Evolutionary conservation across 2,797 vertebrate genomes (phyloP), one percentile per base, ranked within the genome.

Genomic region (Centroberyx gerrardi): DNA sequence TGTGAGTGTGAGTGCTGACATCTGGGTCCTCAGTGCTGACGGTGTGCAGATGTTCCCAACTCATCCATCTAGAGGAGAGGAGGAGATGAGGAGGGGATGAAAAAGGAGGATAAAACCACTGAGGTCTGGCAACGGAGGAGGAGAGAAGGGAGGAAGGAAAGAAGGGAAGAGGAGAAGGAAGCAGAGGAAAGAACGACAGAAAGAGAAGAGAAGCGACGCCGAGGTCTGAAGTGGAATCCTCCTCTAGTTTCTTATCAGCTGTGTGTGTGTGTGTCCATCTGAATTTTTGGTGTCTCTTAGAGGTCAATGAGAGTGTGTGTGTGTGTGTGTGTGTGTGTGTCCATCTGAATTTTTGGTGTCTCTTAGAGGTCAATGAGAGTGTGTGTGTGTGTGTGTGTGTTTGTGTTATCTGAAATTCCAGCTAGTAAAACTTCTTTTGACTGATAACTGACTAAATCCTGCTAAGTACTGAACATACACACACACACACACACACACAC

Each of bases 11-110:
- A 48, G 51, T 54, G 51, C 7, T 74, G 46, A 18, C 60, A 55
- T 42, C 36, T 38, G 28, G 2, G 42, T 53, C 18, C 27, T 18
- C 31, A 66, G 31, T 6, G 56, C 52, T 78, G 81, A 84, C 22
- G 10, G 60, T 54, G 86, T 78, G 36, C 87, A 87, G 77, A 79
- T 77, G 74, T 77, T 73, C 59, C 27, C 53, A 9, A 65, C 66
- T 76, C 81, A 72, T 85, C 72, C 62, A 67, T 85, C 84, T 68
- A 48, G 33, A 8, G 48, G 13, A 54, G 52, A 54, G 27, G 8
- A 42, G 5, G 29, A 3, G 2, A n/a, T 3, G 36, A 68, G 9
- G 13, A 55, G 67, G 46, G 5, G 44, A 46, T 15, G 46, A 66
- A 17, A 31, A 31, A 14, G 14, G 53, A 31, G 27, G 28, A 29